These are phyloP conservation scores for Cantharis flavilabris DNA, from an alignment of 2,888 invertebrate genomes.

Conservation along the genomic window DNA sequence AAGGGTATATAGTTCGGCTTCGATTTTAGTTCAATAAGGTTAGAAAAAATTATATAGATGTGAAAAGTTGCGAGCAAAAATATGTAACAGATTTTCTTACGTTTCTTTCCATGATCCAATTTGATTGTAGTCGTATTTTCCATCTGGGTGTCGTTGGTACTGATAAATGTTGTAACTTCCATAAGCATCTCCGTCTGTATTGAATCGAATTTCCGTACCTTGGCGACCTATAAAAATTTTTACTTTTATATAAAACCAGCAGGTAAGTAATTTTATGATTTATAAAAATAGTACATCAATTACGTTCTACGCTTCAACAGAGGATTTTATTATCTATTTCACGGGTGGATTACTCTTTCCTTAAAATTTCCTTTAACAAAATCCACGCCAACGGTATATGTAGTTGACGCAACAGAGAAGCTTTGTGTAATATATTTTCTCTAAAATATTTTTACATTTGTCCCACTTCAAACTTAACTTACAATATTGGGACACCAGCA, in stretches of 20 bases:
- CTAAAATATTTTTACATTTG: not conserved
- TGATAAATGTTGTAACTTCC: constrained; percentile 74
- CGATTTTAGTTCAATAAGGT: not conserved
- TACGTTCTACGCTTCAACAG: not conserved
- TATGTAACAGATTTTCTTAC: constrained; percentile 49
- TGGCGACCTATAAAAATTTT: constrained; percentile 45
- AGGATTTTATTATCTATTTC: not conserved
- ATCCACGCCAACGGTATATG: not conserved
- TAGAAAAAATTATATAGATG: not conserved
- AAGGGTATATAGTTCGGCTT: not conserved
- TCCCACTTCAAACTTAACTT: not conserved
- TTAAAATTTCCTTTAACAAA: not conserved
- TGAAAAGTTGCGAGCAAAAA: not conserved
- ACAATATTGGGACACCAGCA: not conserved
- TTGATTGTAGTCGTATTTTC: constrained; percentile 62
- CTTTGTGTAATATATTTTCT: not conserved
- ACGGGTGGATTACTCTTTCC: not conserved
- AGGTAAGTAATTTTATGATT: not conserved
- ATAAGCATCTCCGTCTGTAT: constrained; percentile 69
- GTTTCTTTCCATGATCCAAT: constrained; percentile 64
- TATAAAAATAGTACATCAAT: not conserved
- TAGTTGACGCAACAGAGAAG: not conserved
- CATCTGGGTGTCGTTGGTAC: constrained; percentile 61
- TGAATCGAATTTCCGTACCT: constrained; percentile 58
- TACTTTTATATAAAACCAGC: not conserved